Evolutionary conservation across 2,113 vertebrate genomes (phyloP), one percentile per base, ranked within the genome.

Genomic region (Setophaga coronata): DNA sequence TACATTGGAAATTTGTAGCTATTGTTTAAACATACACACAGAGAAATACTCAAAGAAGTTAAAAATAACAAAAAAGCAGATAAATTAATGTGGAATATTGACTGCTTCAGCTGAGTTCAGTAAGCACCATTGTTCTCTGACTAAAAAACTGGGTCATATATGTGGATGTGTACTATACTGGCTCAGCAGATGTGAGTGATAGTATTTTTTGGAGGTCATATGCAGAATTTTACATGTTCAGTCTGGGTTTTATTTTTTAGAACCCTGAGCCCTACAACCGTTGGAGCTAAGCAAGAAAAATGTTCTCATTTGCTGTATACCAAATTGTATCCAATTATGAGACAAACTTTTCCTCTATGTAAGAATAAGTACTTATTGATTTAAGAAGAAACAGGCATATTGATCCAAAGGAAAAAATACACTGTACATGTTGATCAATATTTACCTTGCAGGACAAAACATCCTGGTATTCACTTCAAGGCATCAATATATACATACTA

Each of bases 341-440:
- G 48, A 36, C 71, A 90, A 96, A 93, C 10, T 81, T 96, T 92
- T 77, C 61, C n/a, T 89, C 43, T 90, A 18, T 94, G 92, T 94
- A 96, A 90, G 92, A 97, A 81, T 92, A 97, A 95, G 76, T 71
- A 87, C 51, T 94, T 94, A 96, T 92, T 90, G 96, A 96, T 93
- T 95, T 92, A 94, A 89, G 93, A 94, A 95, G 85, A 94, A 95
- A 94, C 77, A 89, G 51, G 54, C 40, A 21, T 86, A 96, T 96
- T 90, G 95, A 95, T 94, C 84, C 88, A 82, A 96, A 93, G 79
- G 78, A 84, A 95, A 95, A 95, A 97, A 96, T 88, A 92, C 87
- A 92, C 79, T 77, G 67, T 87, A 86, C 64, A 64, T 90, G 88
- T 84, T 93, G 79, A 89, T 96, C 95, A 92, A 96, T 96, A 96